phyloP scores from a whole-genome alignment of 2,888 invertebrate genomes.

The Adelognathus sp. region DNA sequence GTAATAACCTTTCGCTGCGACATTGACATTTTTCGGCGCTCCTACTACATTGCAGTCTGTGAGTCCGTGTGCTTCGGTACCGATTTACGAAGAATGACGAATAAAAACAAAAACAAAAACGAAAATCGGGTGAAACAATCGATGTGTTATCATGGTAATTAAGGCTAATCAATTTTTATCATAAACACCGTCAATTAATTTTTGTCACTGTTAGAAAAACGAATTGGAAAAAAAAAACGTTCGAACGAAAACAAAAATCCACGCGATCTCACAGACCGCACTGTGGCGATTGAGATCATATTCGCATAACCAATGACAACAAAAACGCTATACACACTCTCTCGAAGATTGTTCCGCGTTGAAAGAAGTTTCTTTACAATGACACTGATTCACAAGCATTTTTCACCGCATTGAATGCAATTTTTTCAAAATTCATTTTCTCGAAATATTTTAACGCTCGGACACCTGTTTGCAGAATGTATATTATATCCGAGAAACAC shows the following conservation, averaged over 20 bases:
- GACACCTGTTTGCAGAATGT: not conserved
- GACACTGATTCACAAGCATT: not conserved
- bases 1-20: conserved; percentile 48
- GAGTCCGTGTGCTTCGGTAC: conserved; percentile 39
- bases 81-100: conserved; percentile 45
- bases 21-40: conserved; percentile 34
- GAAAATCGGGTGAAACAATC: conserved; percentile 28
- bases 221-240: not conserved
- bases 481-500: not conserved
- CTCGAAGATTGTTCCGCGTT: no score
- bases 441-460: not conserved
- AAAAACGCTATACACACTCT: not conserved
- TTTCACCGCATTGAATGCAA: not conserved
- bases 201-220: not conserved
- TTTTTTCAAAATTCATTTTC: not conserved
- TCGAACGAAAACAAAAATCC: not conserved
- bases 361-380: not conserved
- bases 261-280: not conserved
- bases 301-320: not conserved
- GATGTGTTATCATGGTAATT: conserved; percentile 1
- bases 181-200: not conserved
- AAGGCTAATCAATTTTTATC: not conserved
- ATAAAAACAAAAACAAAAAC: conserved; percentile 36
- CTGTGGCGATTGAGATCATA: not conserved
- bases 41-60: conserved; percentile 45